A percentile compares a stretch with the other conserved stretches of the same genome.
Conservation (phyloP, 1,140 invertebrate species). For the Coenobita brevimanus region DNA sequence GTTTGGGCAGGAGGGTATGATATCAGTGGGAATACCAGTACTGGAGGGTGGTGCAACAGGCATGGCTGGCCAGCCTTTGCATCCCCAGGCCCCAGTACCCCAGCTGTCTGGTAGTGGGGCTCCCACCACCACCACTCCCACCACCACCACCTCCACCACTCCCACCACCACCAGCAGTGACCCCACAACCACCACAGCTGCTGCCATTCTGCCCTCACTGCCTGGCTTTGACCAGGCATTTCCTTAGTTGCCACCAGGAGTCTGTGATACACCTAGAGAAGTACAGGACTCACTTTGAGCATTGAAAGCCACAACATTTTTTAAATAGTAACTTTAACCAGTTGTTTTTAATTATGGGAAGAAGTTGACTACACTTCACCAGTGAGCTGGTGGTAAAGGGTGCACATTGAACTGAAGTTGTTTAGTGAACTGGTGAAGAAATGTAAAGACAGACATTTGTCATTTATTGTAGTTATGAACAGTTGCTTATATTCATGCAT, state of each 20-base stretch:
- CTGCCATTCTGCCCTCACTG: slow-evolving; percentile 55
- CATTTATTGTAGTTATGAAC: neutral
- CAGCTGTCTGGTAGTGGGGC: slow-evolving; percentile 31
- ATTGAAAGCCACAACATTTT: slow-evolving; percentile 25
- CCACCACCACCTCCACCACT: slow-evolving; percentile 3
- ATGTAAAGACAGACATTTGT: slow-evolving; percentile 21
- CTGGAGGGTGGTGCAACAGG: slow-evolving; percentile 29
- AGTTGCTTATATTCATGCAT: slow-evolving; percentile 21
- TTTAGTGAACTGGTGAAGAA: neutral
- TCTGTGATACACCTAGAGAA: slow-evolving; percentile 51
- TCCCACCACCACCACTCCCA: slow-evolving; percentile 28
- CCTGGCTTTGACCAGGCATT: slow-evolving; percentile 69
- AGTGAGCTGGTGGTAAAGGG: neutral
- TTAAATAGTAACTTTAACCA: slow-evolving; percentile 24
- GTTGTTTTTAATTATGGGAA: slow-evolving; percentile 9
- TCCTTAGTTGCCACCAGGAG: slow-evolving; percentile 45
- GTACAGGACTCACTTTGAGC: neutral
- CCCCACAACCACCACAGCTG: slow-evolving; percentile 29
- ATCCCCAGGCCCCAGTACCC: slow-evolving; percentile 24
- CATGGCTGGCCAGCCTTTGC: slow-evolving; percentile 35
- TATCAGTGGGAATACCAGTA: slow-evolving; percentile 36
- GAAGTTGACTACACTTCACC: neutral
- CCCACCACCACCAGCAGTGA: slow-evolving; percentile 44
- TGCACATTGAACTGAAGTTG: neutral
- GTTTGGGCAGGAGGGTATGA: slow-evolving; percentile 42